Evolutionary conservation across 2,113 vertebrate genomes (phyloP).

Genomic region (Tympanuchus pallidicinctus): DNA sequence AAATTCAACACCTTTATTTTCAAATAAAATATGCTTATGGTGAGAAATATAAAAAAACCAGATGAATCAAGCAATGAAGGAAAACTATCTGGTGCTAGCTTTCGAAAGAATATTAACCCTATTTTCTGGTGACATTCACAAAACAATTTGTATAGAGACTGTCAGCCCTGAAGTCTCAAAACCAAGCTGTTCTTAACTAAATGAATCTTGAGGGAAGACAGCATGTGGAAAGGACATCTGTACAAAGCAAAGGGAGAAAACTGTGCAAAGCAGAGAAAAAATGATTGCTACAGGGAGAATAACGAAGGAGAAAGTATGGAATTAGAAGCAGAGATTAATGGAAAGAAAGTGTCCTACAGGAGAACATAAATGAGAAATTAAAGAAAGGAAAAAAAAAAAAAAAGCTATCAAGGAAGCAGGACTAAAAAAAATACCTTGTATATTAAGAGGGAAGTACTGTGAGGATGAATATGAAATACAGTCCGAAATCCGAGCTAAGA

Average conservation of each 20-base stretch:
- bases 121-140: neutral
- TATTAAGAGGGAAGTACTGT: neutral
- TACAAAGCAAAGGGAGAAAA: neutral
- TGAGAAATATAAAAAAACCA: neutral
- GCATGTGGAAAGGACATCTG: neutral
- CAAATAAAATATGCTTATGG: neutral
- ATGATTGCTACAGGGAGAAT: neutral
- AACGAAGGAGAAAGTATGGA: neutral
- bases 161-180: neutral
- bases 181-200: neutral
- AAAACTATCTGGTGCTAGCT: neutral
- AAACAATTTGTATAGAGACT: neutral
- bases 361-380: neutral
- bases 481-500: neutral
- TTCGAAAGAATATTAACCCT: neutral
- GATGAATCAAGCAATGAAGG: neutral
- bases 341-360: neutral
- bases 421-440: neutral
- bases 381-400: neutral
- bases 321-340: neutral
- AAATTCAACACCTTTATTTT: slow-evolving; percentile 18
- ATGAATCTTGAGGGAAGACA: neutral
- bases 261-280: neutral
- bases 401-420: neutral
- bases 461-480: neutral